These are phyloP conservation scores for Branchinecta lynchi DNA, from an alignment of 1,140 invertebrate species.

Conservation along the genomic window DNA sequence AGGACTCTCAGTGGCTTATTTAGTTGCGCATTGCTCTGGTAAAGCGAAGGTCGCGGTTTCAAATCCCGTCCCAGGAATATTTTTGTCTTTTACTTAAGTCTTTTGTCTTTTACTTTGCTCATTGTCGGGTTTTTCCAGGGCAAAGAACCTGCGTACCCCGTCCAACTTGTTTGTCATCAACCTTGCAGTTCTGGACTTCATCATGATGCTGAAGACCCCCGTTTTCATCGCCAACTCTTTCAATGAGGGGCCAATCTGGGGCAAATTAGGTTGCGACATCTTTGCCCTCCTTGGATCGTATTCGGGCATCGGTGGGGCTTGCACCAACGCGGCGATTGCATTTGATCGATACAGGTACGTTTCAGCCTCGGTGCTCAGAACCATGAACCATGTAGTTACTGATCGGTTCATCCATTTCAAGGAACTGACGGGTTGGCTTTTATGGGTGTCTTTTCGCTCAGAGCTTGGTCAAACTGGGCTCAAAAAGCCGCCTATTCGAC, in stretches of 20 bases:
- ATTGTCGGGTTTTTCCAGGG: constrained; percentile 39
- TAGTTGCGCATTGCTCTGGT: no score
- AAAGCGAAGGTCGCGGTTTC: no score
- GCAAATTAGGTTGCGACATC: constrained; percentile 54
- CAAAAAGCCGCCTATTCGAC: no score
- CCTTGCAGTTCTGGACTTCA: constrained; percentile 65
- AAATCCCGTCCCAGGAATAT: background rate
- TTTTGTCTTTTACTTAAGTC: background rate
- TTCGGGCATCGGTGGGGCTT: constrained; percentile 57
- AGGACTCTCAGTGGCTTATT: no score
- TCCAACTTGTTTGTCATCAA: constrained; percentile 81
- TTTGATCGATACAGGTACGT: constrained; percentile 51
- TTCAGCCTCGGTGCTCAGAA: constrained; percentile 23
- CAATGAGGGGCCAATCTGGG: constrained; percentile 50
- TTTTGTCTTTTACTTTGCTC: background rate
- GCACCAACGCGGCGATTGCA: constrained; percentile 60
- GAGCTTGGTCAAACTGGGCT: no score
- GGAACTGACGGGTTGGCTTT: no score
- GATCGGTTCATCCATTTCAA: background rate
- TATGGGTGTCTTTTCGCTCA: no score
- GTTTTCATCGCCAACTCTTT: constrained; percentile 76
- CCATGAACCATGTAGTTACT: constrained; percentile 13
- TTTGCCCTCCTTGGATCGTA: constrained; percentile 58
- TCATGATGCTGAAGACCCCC: constrained; percentile 72
- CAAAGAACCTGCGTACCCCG: constrained; percentile 63